phyloP scores from a whole-genome alignment of 2,888 invertebrate genomes.

The Nomada fucata region DNA sequence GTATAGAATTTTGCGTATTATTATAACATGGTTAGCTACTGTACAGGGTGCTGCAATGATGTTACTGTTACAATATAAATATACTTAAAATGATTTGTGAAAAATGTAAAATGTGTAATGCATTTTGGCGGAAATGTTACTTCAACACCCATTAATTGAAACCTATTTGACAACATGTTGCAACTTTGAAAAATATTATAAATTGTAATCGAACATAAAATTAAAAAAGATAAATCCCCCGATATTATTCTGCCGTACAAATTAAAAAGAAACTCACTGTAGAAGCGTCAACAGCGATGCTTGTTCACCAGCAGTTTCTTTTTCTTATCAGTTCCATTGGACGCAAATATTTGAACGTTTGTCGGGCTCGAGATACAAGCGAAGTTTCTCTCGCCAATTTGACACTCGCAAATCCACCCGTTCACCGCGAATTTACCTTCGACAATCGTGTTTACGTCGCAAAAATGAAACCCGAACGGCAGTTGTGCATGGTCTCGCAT shows the following conservation, averaged over 20 bases:
- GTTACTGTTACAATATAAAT: too few species aligned
- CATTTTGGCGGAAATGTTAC: too few species aligned
- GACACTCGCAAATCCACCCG: not conserved
- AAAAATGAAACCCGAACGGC: not conserved
- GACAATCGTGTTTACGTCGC: not conserved
- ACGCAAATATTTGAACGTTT: slow-evolving; percentile 48
- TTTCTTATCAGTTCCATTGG: slow-evolving; percentile 26
- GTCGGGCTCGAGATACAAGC: not conserved
- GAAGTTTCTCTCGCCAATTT: not conserved
- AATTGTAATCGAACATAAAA: too few species aligned
- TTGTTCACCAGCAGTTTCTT: not conserved
- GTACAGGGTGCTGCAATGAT: too few species aligned
- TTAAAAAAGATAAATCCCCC: too few species aligned
- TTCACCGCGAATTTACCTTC: too few species aligned
- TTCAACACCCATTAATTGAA: too few species aligned
- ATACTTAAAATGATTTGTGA: too few species aligned
- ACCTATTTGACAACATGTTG: too few species aligned
- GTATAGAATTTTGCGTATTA: not conserved
- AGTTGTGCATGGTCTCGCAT: not conserved
- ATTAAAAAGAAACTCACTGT: not conserved
- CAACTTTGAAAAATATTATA: too few species aligned
- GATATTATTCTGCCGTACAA: too few species aligned
- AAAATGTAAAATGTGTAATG: too few species aligned
- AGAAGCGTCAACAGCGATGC: not conserved
- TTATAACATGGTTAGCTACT: not conserved